Evolutionary conservation across 2,888 invertebrate species (phyloP), one percentile per base, ranked within the genome.

Genomic region (Baccha elongata): DNA sequence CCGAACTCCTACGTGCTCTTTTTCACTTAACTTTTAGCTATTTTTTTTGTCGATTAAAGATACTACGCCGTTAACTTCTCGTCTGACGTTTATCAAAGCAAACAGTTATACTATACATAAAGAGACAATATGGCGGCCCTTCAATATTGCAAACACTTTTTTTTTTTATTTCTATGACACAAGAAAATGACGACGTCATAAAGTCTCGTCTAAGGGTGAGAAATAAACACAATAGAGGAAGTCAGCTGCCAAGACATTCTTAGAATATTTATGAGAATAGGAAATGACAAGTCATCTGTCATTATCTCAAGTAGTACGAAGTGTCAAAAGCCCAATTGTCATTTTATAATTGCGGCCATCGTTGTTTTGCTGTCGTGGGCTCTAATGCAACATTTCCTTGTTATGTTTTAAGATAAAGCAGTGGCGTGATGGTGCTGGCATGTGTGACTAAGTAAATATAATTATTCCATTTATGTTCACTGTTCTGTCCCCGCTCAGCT

Each of bases 351-450:
- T 74, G 64, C 37, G 58, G 58, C 42, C 53, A 55, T 44, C 55
- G 44, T 60, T 40, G 19, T 17, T 7, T 58, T 44, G 17, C 3
- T 17, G 40, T 60, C 21, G 58, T 55, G 48, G 40, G 11, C 11
- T 58, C 26, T 68, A 80, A 74, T 80, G 64, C 58, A 35, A 35
- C 58, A 58, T 64, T 80, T 80, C 80, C 80, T 68, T 40, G 60
- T 73, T 52, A 6, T 32, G 13, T 26, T 67, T n/a, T 67, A 44
- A 15, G 11, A 8, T 11, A 23, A 15, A 40, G 40, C 3, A 35
- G 35, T 40, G n/a, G 29, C 58, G 29, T 44, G 40, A 21, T 10
- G 13, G 10, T 13, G 10, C 13, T 4, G 5, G 8, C 19, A 50
- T n/a, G 35, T 44, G 32, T 42, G 26, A 8, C 29, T 19, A 35